Percentiles rank a stretch among this genome's conserved stretches.
phyloP scores from a whole-genome alignment of 92 coral and sea anemone genomes.

The Zoanthus sociatus region DNA sequence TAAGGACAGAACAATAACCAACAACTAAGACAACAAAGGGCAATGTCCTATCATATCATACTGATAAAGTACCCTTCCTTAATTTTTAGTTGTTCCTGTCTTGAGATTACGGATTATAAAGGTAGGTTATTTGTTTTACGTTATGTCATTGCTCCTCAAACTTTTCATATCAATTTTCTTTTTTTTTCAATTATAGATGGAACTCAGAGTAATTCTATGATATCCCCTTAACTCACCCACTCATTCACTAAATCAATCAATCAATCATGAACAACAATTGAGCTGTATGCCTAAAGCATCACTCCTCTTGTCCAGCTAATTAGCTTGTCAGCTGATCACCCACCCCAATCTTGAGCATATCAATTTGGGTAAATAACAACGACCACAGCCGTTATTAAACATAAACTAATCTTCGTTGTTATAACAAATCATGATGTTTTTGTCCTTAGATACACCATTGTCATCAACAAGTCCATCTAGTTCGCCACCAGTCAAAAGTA shows the following conservation, averaged over 20 bases:
- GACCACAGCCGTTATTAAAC: neutral
- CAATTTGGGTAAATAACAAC: neutral
- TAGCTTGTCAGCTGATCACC: slow-evolving; percentile 47
- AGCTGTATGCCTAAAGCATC: slow-evolving; percentile 46
- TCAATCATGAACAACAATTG: slow-evolving; percentile 47
- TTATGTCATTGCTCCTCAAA: slow-evolving; percentile 40
- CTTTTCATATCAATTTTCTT: slow-evolving; percentile 44
- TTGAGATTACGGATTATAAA: slow-evolving; percentile 40
- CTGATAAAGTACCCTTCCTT: slow-evolving; percentile 41
- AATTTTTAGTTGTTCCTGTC: slow-evolving; percentile 44
- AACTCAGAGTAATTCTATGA: slow-evolving; percentile 37
- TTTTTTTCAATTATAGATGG: slow-evolving; percentile 44
- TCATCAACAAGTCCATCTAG: slow-evolving; percentile 49
- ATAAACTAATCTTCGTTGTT: slow-evolving; percentile 44
- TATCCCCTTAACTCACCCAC: slow-evolving; percentile 29
- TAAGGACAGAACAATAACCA: slow-evolving; percentile 46
- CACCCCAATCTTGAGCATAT: slow-evolving; percentile 43
- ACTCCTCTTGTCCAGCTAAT: slow-evolving; percentile 49
- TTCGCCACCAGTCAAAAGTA: too few species aligned
- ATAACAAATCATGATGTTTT: slow-evolving; percentile 43
- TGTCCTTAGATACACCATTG: slow-evolving; percentile 42
- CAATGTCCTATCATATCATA: slow-evolving; percentile 46
- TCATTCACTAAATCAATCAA: neutral
- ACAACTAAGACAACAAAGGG: slow-evolving; percentile 46
- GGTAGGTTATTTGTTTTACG: slow-evolving; percentile 44